Percentiles rank a stretch among this genome's conserved stretches.
Evolutionary conservation across 2,888 invertebrate genomes (phyloP).

Genomic region (Sabatieria punctata): DNA sequence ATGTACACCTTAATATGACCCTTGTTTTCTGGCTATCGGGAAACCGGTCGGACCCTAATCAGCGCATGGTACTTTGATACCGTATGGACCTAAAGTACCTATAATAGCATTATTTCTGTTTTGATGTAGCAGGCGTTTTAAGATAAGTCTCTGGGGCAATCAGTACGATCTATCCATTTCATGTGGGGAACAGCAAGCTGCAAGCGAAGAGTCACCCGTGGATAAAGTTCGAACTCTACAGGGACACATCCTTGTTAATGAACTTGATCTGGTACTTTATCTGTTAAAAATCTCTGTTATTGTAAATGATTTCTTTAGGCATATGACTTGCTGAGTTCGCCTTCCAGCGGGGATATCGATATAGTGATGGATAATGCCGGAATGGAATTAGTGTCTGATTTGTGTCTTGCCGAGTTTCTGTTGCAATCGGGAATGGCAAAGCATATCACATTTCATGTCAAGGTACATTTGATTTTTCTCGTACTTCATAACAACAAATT

Average conservation of each 20-base stretch:
- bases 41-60: too few relatives aligned
- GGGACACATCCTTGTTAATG: slow-evolving; percentile 18
- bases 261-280: too few relatives aligned
- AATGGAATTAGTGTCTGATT: slow-evolving; percentile 73
- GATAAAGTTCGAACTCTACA: slow-evolving; percentile 43
- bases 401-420: slow-evolving; percentile 66
- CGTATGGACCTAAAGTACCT: too few relatives aligned
- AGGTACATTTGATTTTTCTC: too few relatives aligned
- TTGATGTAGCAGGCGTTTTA: too few relatives aligned
- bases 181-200: slow-evolving; percentile 46
- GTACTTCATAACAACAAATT: too few relatives aligned
- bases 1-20: too few relatives aligned
- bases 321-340: slow-evolving; percentile 71
- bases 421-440: slow-evolving; percentile 43
- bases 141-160: slow-evolving; percentile 74
- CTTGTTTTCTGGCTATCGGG: too few relatives aligned
- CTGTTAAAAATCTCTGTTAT: too few relatives aligned
- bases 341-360: slow-evolving; percentile 39
- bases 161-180: slow-evolving; percentile 77
- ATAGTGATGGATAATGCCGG: slow-evolving; percentile 79
- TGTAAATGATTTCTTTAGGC: too few relatives aligned
- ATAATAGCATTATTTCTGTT: too few relatives aligned
- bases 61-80: too few relatives aligned
- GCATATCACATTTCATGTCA: slow-evolving; percentile 56
- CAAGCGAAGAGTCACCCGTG: slow-evolving; percentile 43